Evolutionary conservation across 2,113 vertebrate species (phyloP).

Genomic region (Polyodon spathula): DNA sequence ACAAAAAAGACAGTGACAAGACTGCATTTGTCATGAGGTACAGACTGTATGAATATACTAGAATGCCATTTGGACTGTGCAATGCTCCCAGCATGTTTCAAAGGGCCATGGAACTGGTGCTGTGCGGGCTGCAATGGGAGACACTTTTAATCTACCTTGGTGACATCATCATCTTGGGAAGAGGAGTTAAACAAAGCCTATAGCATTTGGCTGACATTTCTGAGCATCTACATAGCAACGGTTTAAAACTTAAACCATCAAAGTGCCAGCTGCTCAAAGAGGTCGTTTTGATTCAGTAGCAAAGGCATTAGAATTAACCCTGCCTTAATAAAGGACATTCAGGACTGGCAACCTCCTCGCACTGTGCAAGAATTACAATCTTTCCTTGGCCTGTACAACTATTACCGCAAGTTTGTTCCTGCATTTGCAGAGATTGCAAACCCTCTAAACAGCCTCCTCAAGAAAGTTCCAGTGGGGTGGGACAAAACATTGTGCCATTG

Average conservation of each 20-base stretch:
- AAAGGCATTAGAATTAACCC: slow-evolving; percentile 8
- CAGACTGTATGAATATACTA: slow-evolving; percentile 13
- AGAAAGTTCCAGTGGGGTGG: no score
- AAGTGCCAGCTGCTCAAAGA: slow-evolving; percentile 18
- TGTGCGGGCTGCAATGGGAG: no score
- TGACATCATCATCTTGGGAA: slow-evolving; percentile 15
- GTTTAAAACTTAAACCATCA: slow-evolving; percentile 12
- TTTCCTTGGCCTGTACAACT: not conserved
- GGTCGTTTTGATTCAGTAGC: slow-evolving; percentile 11
- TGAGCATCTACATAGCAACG: not conserved
- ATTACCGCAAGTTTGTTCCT: not conserved
- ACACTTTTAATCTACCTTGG: not conserved
- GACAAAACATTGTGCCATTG: no score
- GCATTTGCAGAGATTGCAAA: not conserved
- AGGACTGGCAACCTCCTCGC: no score
- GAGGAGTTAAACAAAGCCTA: slow-evolving; percentile 4
- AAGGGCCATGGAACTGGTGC: no score
- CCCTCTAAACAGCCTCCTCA: no score
- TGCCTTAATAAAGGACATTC: no score
- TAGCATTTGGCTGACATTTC: slow-evolving; percentile 9
- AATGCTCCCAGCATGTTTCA: no score
- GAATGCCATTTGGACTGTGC: slow-evolving; percentile 9
- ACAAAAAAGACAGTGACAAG: slow-evolving; percentile 6
- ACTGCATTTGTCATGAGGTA: slow-evolving; percentile 13
- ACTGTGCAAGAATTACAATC: not conserved